phyloP scores from a whole-genome alignment of 2,113 vertebrate species.

The Trematocara marginatum region DNA sequence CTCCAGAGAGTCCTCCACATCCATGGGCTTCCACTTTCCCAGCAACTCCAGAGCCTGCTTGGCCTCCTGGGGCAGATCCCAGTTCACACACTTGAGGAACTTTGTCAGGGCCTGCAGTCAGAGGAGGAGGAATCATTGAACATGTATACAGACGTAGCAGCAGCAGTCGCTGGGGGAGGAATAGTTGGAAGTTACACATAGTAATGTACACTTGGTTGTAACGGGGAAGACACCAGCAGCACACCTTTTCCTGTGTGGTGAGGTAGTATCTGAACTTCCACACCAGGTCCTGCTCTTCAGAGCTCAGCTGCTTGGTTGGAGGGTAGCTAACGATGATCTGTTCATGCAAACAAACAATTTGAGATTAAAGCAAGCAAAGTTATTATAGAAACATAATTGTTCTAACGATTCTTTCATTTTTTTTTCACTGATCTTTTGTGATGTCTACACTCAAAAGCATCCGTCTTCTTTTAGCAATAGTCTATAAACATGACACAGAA shows the following conservation, averaged over 20 bases:
- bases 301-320: slow-evolving; percentile 93
- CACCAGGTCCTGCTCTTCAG: slow-evolving; percentile 96
- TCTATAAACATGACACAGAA: background rate
- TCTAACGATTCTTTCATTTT: background rate
- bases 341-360: background rate
- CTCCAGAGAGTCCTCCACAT: slow-evolving; percentile 96
- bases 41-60: slow-evolving; percentile 94
- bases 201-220: background rate
- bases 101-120: slow-evolving; percentile 87
- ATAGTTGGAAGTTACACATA: background rate
- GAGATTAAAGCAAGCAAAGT: background rate
- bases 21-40: slow-evolving; percentile 97
- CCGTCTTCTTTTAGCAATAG: background rate
- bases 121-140: background rate
- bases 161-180: background rate
- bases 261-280: slow-evolving; percentile 99
- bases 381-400: background rate
- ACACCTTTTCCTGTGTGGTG: slow-evolving; percentile 95
- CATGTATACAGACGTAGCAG: background rate
- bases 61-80: slow-evolving; percentile 93
- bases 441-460: background rate
- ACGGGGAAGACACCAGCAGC: background rate
- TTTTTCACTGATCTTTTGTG: background rate
- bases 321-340: slow-evolving; percentile 98
- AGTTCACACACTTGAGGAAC: slow-evolving; percentile 98